Evolutionary conservation across 2,113 vertebrate genomes (phyloP), one percentile per base, ranked within the genome.

Genomic region (Calidris pygmaea): DNA sequence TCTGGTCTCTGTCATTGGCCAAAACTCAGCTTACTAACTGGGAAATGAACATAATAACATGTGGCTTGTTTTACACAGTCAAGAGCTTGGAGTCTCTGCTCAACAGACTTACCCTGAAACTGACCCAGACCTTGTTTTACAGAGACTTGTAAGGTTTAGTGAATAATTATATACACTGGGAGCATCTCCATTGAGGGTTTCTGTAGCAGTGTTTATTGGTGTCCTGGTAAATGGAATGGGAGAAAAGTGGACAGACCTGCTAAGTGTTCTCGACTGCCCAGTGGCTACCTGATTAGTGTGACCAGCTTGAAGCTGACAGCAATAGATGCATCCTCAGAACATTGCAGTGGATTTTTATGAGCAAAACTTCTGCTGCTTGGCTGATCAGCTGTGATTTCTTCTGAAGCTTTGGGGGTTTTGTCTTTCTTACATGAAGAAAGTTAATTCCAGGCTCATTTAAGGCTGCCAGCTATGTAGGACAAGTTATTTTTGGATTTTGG

Each of bases 401-500:
- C n/a, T 81, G 76, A 58, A 81, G 72, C 58, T 70, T 65, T 10
- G 10, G 43, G 29, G 1, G 5, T 71, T 76, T 52, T 87, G 43
- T 78, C 45, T 90, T 7, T 91, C 30, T 67, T 79, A 37, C 0
- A 0, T 68, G 66, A 84, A 65, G 65, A 56, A 94, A 87, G 80
- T 87, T 94, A 82, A 92, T 94, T 90, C 74, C 41, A 75, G 66
- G 58, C 73, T 86, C 45, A 30, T 72, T 84, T 81, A 85, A 84
- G 56, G 65, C 72, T 94, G 43, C 56, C 24, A 21, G 80, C 83
- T 94, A 95, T 96, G 92, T 95, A 95, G 96, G 94, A 87, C 94
- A 73, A 92, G 94, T 76, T 97, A 96, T 97, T 96, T 96, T 91
- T 37, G 90, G 70, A 59, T 65, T 90, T 93, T 29, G 37, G 71